Evolutionary conservation across 2,888 invertebrate species (phyloP).

Genomic region (Brachynemurus nebulosus): DNA sequence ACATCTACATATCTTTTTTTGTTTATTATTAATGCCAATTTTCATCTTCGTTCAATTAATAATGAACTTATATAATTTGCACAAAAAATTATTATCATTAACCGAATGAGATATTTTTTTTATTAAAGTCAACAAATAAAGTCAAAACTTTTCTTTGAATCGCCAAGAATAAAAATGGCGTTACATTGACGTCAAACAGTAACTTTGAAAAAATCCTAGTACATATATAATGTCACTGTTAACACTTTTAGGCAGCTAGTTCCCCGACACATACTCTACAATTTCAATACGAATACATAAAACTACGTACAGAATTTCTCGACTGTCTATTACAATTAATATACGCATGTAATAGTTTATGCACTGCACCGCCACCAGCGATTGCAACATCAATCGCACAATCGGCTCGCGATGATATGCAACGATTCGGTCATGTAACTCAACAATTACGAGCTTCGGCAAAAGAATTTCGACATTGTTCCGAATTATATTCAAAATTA

Average conservation of each 20-base stretch:
- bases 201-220: no score
- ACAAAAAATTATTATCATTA: no score
- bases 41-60: no score
- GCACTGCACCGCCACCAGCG: conserved; percentile 86
- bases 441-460: conserved; percentile 63
- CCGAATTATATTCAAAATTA: conserved; percentile 58
- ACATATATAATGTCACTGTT: no score
- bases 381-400: conserved; percentile 74
- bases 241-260: conserved; percentile 51
- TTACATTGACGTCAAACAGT: no score
- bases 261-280: conserved; percentile 46
- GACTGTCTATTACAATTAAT: conserved; percentile 49
- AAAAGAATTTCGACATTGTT: conserved; percentile 54
- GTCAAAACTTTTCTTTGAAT: no score
- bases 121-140: no score
- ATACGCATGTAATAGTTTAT: conserved; percentile 59
- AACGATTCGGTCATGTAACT: conserved; percentile 66
- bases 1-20: no score
- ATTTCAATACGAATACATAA: conserved; percentile 65
- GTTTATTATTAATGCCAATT: no score
- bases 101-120: no score
- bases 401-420: conserved; percentile 60
- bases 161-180: no score
- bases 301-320: conserved; percentile 60
- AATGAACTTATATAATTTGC: no score